A percentile compares a stretch with the other conserved stretches of the same genome.
Conservation (phyloP, 1,140 invertebrate genomes). For the Drosophila sturtevanti region DNA sequence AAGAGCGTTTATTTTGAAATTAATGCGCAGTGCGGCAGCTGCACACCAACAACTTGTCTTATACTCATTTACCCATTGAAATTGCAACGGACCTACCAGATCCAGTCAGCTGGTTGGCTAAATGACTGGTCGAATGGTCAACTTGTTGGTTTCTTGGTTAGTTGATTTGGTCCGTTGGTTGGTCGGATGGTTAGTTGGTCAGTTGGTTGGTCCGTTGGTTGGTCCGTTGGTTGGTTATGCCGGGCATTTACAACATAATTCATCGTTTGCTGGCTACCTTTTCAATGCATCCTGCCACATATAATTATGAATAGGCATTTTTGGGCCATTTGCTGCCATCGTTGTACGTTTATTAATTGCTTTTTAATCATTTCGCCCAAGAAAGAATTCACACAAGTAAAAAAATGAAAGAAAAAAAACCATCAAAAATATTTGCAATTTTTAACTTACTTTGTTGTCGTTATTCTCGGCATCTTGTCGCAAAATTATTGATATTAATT, state of each 20-base stretch:
- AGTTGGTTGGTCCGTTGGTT: constrained; percentile 10
- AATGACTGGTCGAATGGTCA: not conserved
- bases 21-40: constrained; percentile 66
- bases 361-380: constrained; percentile 71
- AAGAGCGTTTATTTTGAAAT: constrained; percentile 73
- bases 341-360: constrained; percentile 70
- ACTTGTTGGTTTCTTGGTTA: not conserved
- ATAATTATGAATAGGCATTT: constrained; percentile 71
- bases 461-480: constrained; percentile 30
- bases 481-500: constrained; percentile 71
- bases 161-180: not conserved
- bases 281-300: constrained; percentile 28
- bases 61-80: constrained; percentile 77
- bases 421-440: constrained; percentile 53
- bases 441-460: constrained; percentile 7
- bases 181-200: constrained; percentile 7
- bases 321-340: constrained; percentile 50
- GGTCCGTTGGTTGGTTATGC: constrained; percentile 36
- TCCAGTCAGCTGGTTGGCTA: constrained; percentile 6
- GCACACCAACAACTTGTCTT: constrained; percentile 58
- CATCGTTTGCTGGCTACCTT: constrained; percentile 37
- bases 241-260: constrained; percentile 80
- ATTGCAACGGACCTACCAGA: constrained; percentile 50
- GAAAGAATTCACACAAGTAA: constrained; percentile 4
- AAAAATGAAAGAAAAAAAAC: not conserved